Conservation (phyloP, 2,797 vertebrate species). For the Melanotaenia pygmaea region DNA sequence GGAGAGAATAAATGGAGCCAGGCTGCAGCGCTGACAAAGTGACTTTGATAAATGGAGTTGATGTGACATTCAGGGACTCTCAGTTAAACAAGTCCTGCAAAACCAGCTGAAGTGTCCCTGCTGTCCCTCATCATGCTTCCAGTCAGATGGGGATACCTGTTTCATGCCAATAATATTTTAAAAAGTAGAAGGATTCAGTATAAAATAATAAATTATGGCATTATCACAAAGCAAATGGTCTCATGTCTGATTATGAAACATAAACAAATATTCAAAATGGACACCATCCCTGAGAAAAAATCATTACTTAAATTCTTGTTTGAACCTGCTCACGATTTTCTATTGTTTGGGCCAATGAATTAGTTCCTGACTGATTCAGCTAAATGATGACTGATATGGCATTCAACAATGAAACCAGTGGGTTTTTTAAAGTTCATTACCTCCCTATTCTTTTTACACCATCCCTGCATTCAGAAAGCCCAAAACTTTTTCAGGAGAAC, state of each 20-base stretch:
- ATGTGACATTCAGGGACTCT: slow-evolving; percentile 65
- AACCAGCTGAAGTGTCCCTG: slow-evolving; percentile 30
- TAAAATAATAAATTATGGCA: neutral
- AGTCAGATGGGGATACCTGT: neutral
- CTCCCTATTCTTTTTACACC: neutral
- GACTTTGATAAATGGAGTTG: slow-evolving; percentile 68
- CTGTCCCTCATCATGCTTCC: neutral
- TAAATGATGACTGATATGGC: slow-evolving; percentile 4
- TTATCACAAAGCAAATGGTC: neutral
- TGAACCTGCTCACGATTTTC: slow-evolving; percentile 13
- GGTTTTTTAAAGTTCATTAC: neutral
- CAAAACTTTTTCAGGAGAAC: neutral
- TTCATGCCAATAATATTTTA: neutral
- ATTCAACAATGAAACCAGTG: neutral
- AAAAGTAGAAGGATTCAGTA: neutral
- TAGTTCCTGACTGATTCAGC: slow-evolving; percentile 23
- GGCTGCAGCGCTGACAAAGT: slow-evolving; percentile 51
- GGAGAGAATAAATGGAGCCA: slow-evolving; percentile 48
- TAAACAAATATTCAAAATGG: neutral
- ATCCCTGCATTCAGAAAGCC: neutral
- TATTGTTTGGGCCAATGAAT: slow-evolving; percentile 20
- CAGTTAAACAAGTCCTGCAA: slow-evolving; percentile 45
- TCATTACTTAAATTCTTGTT: slow-evolving; percentile 14
- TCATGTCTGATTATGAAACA: neutral
- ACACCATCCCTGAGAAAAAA: slow-evolving; percentile 12